phyloP scores from a whole-genome alignment of 53 echinoderm and acorn worm species.

The Mesocentrotus franciscanus region DNA sequence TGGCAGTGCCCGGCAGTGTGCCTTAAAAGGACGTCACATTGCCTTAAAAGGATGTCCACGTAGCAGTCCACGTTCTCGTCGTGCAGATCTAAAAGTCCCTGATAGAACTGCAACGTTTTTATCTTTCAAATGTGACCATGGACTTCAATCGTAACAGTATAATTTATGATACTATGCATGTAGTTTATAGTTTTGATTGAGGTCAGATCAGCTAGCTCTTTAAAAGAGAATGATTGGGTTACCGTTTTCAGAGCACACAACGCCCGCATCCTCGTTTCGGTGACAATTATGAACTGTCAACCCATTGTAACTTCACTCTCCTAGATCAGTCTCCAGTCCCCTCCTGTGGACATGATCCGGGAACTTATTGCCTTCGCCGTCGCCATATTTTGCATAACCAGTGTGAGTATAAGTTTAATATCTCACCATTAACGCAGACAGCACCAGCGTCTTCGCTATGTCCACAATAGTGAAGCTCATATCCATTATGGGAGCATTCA shows the following conservation, averaged over 20 bases:
- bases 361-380: background rate
- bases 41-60: no score
- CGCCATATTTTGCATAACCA: background rate
- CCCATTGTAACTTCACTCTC: background rate
- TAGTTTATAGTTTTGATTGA: no score
- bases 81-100: no score
- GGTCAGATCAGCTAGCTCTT: no score
- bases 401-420: no score
- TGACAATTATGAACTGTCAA: background rate
- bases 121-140: no score
- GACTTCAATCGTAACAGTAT: no score
- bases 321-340: background rate
- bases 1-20: no score
- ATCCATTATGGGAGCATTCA: background rate
- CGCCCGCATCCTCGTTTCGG: background rate
- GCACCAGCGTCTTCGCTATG: background rate
- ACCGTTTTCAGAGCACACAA: background rate
- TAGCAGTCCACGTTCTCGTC: no score
- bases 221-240: background rate
- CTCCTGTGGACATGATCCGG: constrained; percentile 27
- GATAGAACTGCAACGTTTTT: no score
- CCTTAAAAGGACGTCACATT: no score
- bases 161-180: no score
- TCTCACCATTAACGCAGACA: background rate
- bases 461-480: background rate